Evolutionary conservation across 2,113 vertebrate genomes (phyloP).

Genomic region (Empidonax traillii): DNA sequence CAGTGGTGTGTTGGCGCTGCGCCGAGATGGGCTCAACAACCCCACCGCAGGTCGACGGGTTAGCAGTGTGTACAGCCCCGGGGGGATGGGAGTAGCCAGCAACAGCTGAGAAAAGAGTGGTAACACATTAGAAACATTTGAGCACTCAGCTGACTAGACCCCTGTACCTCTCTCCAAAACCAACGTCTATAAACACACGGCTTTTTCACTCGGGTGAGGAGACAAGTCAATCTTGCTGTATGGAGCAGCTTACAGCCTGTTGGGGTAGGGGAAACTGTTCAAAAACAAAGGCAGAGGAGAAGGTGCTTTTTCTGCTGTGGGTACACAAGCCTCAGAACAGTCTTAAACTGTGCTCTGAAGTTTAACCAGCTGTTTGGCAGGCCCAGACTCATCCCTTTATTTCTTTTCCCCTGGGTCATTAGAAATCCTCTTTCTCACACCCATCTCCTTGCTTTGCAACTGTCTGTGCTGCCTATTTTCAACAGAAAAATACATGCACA

Average conservation of each 20-base stretch:
- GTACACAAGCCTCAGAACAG: background rate
- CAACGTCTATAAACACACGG: background rate
- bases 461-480: background rate
- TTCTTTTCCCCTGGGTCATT: background rate
- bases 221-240: background rate
- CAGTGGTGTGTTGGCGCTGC: background rate
- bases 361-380: conserved; percentile 53
- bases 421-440: conserved; percentile 38
- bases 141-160: background rate
- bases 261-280: background rate
- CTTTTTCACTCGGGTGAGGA: background rate
- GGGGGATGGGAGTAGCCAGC: background rate
- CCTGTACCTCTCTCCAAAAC: background rate
- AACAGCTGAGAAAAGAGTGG: background rate
- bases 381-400: background rate
- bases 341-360: background rate
- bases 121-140: background rate
- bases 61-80: background rate
- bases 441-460: background rate
- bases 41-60: background rate
- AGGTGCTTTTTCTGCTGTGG: background rate
- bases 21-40: background rate
- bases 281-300: background rate
- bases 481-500: fast-evolving
- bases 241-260: fast-evolving